Percentiles rank a stretch among this genome's conserved stretches.
Conservation (phyloP, 2,888 invertebrate genomes). For the Penaeus monodon region DNA sequence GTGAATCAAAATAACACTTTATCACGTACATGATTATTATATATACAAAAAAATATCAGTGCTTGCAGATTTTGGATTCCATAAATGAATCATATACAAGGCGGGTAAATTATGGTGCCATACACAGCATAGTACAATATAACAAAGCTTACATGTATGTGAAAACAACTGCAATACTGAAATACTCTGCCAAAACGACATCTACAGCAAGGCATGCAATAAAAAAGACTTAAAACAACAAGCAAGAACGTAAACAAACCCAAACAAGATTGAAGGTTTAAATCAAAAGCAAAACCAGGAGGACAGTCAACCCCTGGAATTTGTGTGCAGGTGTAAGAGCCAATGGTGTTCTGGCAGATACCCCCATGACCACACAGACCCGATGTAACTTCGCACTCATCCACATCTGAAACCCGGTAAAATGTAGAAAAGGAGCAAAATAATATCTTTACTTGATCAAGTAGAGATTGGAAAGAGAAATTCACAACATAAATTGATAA, state of each 20-base stretch:
- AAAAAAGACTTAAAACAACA: background rate
- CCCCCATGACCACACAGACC: constrained; percentile 74
- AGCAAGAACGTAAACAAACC: constrained; percentile 49
- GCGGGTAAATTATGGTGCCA: no score
- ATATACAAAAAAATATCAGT: no score
- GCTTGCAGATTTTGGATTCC: no score
- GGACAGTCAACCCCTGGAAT: constrained; percentile 71
- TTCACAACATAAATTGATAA: no score
- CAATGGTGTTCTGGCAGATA: constrained; percentile 78
- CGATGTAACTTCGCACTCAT: constrained; percentile 64
- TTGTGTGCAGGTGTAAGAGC: constrained; percentile 77
- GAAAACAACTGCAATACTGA: no score
- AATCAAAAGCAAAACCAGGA: constrained; percentile 74
- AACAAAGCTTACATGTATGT: no score
- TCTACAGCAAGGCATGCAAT: constrained; percentile 9
- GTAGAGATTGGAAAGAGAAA: constrained; percentile 59
- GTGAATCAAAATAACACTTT: no score
- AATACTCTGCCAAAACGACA: background rate
- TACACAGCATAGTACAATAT: no score
- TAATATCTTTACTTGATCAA: constrained; percentile 68
- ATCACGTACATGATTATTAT: no score
- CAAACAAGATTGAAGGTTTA: constrained; percentile 60
- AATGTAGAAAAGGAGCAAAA: constrained; percentile 9
- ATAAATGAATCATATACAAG: no score
- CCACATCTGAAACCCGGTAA: constrained; percentile 64